Evolutionary conservation across 1,140 invertebrate species (phyloP), one percentile per base, ranked within the genome.

Genomic region (Prorops nasuta): DNA sequence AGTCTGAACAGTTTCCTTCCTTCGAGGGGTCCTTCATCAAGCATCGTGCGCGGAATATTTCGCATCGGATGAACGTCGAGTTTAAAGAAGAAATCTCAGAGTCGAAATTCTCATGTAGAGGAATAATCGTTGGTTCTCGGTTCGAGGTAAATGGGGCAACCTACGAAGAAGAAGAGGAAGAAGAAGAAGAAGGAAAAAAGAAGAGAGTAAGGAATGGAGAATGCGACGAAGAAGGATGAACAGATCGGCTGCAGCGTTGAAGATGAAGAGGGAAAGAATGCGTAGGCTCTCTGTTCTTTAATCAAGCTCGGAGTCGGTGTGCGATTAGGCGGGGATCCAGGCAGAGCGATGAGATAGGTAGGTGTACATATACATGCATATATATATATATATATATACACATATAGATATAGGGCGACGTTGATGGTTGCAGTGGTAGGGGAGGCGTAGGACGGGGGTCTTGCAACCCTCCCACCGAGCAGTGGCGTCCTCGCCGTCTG

Each of bases 291-390:
- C 66, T 68, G 69, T 75, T 76, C 71, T 73, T 75, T 74, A 76
- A 76, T 76, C 72, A 76, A 75, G 44, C 48, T 54, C 51, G 63
- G 71, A 66, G 64, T 66, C 56, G n/a, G n/a, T n/a, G 67, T 56
- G 60, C 67, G 69, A 74, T 74, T 72, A 74, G 69, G 67, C 67
- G 65, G 67, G 64, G 66, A 69, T 58, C n/a, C n/a, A n/a, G n/a
- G n/a, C n/a, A n/a, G n/a, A n/a, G n/a, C n/a, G n/a, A n/a, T n/a
- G n/a, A n/a, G n/a, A n/a, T n/a, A n/a, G n/a, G n/a, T n/a, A n/a
- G n/a, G n/a, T n/a, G n/a, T n/a, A n/a, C n/a, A n/a, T n/a, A n/a
- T n/a, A n/a, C n/a, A n/a, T n/a, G n/a, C n/a, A n/a, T n/a, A n/a
- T n/a, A n/a, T n/a, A n/a, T n/a, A n/a, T n/a, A n/a, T n/a, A n/a